A percentile compares a stretch with the other conserved stretches of the same genome.
These are phyloP conservation scores for Dryococelus australis DNA, from an alignment of 2,888 invertebrate genomes.

Conservation along the genomic window DNA sequence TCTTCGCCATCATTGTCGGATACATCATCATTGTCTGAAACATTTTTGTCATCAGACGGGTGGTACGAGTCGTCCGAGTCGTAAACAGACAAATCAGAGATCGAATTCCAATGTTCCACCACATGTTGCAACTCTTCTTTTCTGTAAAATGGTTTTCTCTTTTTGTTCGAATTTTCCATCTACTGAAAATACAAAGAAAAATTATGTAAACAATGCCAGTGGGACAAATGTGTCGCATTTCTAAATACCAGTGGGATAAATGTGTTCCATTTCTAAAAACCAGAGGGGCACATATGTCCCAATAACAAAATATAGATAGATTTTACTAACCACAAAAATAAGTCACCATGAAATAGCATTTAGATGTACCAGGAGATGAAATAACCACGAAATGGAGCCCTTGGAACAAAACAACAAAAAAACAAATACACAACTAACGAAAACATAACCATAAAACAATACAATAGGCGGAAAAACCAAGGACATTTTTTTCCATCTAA, in stretches of 20 bases:
- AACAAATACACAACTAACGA: too few species aligned
- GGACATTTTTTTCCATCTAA: too few species aligned
- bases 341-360: neutral
- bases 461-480: too few species aligned
- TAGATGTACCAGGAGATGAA: neutral
- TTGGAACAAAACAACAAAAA: too few species aligned
- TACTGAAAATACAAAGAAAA: neutral
- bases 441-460: too few species aligned
- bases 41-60: constrained; percentile 21
- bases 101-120: constrained; percentile 13
- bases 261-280: neutral
- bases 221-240: neutral
- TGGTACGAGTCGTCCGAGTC: constrained; percentile 7
- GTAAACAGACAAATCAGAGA: constrained; percentile 5
- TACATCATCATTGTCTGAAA: too few species aligned
- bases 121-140: constrained; percentile 23
- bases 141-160: neutral
- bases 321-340: neutral
- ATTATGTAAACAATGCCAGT: neutral
- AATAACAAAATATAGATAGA: neutral
- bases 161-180: neutral
- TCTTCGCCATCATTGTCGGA: constrained; percentile 1
- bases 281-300: too few species aligned
- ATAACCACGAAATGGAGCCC: neutral
- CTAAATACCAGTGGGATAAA: neutral